Evolutionary conservation across 1,140 invertebrate species (phyloP), one percentile per base, ranked within the genome.

Genomic region (Arctopsyche grandis): DNA sequence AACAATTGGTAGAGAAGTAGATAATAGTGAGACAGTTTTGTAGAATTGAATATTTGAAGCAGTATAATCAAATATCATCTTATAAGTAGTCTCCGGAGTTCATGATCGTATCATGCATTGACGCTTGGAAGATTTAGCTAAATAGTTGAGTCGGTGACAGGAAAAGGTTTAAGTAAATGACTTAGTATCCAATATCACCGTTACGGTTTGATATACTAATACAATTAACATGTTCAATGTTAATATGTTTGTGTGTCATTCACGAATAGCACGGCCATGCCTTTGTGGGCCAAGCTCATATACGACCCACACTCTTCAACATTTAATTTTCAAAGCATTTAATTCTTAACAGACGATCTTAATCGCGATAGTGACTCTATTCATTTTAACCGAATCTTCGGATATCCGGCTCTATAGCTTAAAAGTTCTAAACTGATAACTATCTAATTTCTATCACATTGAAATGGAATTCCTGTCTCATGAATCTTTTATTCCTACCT

Each of bases 231-330:
- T 19, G 66, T 69, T 71, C 44, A 19, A 71, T 71, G 38, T 38
- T 71, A 69, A 38, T 69, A 69, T 69, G 66, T 69, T 69, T 69
- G 26, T 69, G 66, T 29, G 69, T 71, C 69, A 71, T 71, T 71
- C 69, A 71, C 29, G 43, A 71, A 71, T 48, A 29, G 10, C 38
- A 71, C 69, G 44, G 9, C 69, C 5, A 9, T 48, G 26, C 43
- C 4, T 71, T 38, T 71, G 38, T 71, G 21, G 69, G 69, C 44
- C 69, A 71, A 71, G 44, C 38, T 10, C 66, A 69, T 43, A n/a
- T n/a, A 7, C 69, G 26, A 21, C 26, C 69, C 38, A 46, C 38
- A 46, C 38, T 16, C 29, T 26, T 14, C 9, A 16, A 26, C 21
- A 26, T 29, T 69, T 69, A 69, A 69, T 29, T 69, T 69, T 69